Base-by-base conservation (phyloP, 2,888 invertebrate species). In the Andrena minutula region DNA sequence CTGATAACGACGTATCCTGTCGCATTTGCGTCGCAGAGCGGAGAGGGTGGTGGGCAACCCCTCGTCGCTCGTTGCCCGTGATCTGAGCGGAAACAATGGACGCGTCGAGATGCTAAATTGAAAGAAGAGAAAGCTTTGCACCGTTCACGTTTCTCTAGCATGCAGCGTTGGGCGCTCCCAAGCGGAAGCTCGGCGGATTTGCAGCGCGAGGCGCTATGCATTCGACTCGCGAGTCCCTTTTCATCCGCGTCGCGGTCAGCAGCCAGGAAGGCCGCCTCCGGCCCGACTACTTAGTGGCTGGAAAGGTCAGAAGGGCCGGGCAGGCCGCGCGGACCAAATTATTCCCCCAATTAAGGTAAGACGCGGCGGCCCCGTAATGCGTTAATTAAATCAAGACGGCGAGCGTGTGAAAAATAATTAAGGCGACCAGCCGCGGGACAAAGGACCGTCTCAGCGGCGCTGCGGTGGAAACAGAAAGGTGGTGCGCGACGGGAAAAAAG, bases 351-450 rank as follows among this genome's bases (percentile, higher is more conserved):
- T 85, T 86, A 85, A 85, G 78, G 78, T 83, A 86, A 83, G 78
- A 80, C 85, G 85, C 83, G 71, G 53, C 53, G 78, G 73, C 3
- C 75, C 60, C 32, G 85, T 83, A 86, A 86, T 85, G 80, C 83
- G 80, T 85, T 85, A 86, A 86, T 86, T 85, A 86, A 86, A 83
- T 86, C 80, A 86, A 86, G 83, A 86, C 83, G 80, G 75, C 78
- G 83, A 83, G 83, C 83, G 80, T 86, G 85, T 80, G 85, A 85
- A 85, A 83, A 85, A 85, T 85, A 85, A 85, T 85, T 85, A 85
- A 85, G 84, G 84, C 85, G 79, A 60, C 84, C 84, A 75, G 79
- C 26, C 53, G 28, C 70, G 26, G 70, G 76, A 84, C 82, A 85
- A 85, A 84, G 74, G 49, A 51, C 53, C 68, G 76, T 71, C 73